Evolutionary conservation across 2,113 vertebrate genomes (phyloP).

Genomic region (Pseudopodoces humilis): DNA sequence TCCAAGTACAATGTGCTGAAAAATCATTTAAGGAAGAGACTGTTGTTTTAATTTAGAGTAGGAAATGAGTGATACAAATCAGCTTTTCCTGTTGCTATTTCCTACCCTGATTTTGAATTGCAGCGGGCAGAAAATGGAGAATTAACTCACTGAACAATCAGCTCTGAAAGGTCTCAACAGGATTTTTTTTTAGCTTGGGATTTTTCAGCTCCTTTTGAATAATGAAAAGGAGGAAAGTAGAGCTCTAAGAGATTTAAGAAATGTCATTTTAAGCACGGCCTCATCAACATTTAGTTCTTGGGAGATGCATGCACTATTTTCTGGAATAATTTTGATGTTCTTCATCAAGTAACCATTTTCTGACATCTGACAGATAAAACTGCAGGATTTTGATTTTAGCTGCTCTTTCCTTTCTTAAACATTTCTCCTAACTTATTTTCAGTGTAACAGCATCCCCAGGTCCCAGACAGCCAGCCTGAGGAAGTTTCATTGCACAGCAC

Average conservation of each 20-base stretch:
- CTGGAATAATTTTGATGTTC: not conserved
- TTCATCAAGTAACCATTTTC: not conserved
- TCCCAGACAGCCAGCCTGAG: not conserved
- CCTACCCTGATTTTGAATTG: not conserved
- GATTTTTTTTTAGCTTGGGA: not conserved
- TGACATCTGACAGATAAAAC: not conserved
- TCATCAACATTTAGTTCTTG: not conserved
- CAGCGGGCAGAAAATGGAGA: not conserved
- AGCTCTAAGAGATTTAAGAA: not conserved
- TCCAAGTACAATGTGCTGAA: not conserved
- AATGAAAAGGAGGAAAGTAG: not conserved
- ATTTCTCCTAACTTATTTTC: not conserved
- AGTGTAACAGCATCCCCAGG: not conserved
- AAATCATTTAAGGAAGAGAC: not conserved
- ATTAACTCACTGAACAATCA: not conserved
- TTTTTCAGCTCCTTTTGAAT: not conserved
- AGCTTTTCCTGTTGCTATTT: not conserved
- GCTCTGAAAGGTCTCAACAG: not conserved
- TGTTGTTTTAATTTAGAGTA: not conserved
- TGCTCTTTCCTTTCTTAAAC: not conserved
- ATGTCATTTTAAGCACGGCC: not conserved
- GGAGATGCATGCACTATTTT: not conserved
- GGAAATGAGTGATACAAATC: not conserved
- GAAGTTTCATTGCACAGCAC: accelerated
- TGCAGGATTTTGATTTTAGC: not conserved